Base-by-base conservation (phyloP, 2,888 invertebrate species). In the Galerucella calmariensis region DNA sequence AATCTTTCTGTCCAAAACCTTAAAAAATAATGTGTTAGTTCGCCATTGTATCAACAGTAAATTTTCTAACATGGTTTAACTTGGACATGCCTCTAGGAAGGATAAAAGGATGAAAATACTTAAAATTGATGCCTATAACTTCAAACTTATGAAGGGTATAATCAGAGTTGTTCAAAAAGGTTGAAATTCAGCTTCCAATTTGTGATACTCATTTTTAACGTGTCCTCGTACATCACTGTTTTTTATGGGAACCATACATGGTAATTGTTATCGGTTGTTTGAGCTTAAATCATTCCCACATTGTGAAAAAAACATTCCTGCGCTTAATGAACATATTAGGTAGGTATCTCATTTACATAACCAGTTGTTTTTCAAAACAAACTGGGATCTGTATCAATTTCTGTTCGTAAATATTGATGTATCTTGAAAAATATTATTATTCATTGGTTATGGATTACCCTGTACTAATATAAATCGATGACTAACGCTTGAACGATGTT, bases 401-500 rank as follows among this genome's bases (percentile, higher is more conserved):
- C 51, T 51, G 14, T 51, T 51, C 2, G n/a, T 51, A 51, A 51
- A 14, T 48, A 14, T 1, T 14, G 2, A 51, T 51, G n/a, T n/a
- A n/a, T n/a, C n/a, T 41, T 41, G 8, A 41, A 41, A 41, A 41
- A 41, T 8, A 8, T 8, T 5, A 41, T 9, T 8, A 8, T 41
- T 41, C 35, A 41, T 41, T 8, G 8, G 35, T 41, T 8, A 41
- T 41, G 1, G 35, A 41, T 41, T 8, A 41, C 35, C 35, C 35
- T 41, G 35, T 41, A 41, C 35, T 41, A 41, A 41, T 27, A 11
- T 16, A 66, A 51, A 67, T 67, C 70, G 62, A 65, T 71, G 71
- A 71, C 71, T 71, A 63, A 71, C 53, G 11, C 41, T 56, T n/a
- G 10, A 48, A 14, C 41, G 27, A 70, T 62, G 20, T 62, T 62